phyloP scores from a whole-genome alignment of 2,888 invertebrate species.

The Dicycla oo region DNA sequence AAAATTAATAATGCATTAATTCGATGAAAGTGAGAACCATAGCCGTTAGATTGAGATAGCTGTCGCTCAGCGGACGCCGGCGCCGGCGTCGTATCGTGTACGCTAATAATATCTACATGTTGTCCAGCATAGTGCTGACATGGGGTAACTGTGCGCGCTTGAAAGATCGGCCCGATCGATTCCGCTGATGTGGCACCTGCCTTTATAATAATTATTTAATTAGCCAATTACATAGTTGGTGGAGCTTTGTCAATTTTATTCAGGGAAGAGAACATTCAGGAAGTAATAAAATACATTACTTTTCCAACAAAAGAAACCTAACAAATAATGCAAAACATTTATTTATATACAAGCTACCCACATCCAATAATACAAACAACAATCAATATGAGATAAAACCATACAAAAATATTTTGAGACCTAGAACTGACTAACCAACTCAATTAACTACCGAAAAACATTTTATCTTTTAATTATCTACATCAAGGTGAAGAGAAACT shows the following conservation, averaged over 20 bases:
- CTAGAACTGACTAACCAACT: constrained; percentile 1
- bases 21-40: constrained; percentile 45
- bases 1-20: constrained; percentile 16
- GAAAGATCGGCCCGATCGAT: neutral
- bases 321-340: neutral
- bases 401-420: neutral
- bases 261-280: too few species aligned
- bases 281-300: neutral
- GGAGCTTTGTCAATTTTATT: neutral
- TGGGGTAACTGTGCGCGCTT: constrained; percentile 16
- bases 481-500: constrained; percentile 1
- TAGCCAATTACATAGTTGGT: neutral
- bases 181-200: neutral
- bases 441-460: constrained; percentile 24
- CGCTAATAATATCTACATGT: constrained; percentile 75
- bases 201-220: neutral
- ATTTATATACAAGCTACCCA: neutral
- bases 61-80: constrained; percentile 58
- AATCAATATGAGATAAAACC: neutral
- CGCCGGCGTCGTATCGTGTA: constrained; percentile 68
- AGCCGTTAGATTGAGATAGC: constrained; percentile 57
- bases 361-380: neutral
- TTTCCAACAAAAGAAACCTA: neutral
- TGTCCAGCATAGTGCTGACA: constrained; percentile 69
- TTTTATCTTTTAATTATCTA: constrained; percentile 31